Evolutionary conservation across 2,888 invertebrate genomes (phyloP).

Genomic region (Nomada fucata): DNA sequence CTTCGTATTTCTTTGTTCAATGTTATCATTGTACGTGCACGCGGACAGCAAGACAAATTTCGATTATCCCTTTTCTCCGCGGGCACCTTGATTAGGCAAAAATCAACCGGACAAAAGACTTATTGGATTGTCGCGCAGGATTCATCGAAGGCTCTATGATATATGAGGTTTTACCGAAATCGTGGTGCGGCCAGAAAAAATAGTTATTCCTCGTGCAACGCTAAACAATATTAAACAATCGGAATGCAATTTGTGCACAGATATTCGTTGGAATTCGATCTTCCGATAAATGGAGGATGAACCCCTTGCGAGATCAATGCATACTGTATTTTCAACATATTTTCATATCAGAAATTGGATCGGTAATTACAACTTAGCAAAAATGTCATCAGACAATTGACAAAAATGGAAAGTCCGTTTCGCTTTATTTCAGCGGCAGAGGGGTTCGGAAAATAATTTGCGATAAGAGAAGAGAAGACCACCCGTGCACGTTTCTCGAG

Average conservation of each 20-base stretch:
- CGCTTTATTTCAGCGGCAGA: constrained; percentile 8
- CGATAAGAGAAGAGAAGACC: constrained; percentile 10
- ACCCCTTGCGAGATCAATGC: no score
- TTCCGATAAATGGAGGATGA: background rate
- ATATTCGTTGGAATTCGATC: constrained; percentile 14
- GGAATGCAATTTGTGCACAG: background rate
- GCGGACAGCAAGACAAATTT: background rate
- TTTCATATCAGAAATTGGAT: background rate
- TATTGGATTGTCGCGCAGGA: constrained; percentile 4
- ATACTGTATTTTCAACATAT: no score
- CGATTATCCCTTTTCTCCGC: background rate
- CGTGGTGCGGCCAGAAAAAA: background rate
- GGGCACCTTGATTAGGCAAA: constrained; percentile 1
- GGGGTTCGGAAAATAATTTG: background rate
- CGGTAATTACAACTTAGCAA: background rate
- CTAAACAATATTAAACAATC: background rate
- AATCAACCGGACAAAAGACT: background rate
- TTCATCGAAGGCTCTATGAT: background rate
- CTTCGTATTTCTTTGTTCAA: constrained; percentile 19
- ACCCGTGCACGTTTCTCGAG: constrained; percentile 52
- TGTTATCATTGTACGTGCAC: background rate
- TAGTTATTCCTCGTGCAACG: background rate
- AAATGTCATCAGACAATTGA: background rate
- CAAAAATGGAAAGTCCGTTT: background rate
- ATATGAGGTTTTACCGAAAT: background rate